Evolutionary conservation across 2,797 vertebrate genomes (phyloP).

Genomic region (Sparus aurata): DNA sequence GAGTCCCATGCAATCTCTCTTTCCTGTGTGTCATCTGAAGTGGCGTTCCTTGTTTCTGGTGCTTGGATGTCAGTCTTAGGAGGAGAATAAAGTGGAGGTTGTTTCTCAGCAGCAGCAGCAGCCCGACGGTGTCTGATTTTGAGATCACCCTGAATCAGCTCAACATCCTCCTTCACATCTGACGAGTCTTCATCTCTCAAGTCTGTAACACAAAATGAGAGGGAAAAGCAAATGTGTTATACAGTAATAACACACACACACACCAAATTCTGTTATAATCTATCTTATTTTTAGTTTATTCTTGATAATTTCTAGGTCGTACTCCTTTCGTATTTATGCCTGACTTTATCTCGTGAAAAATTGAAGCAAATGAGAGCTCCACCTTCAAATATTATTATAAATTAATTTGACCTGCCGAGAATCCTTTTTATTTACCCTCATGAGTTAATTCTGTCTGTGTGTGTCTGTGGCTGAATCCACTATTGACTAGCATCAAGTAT

Average conservation of each 20-base stretch:
- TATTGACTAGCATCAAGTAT: not conserved
- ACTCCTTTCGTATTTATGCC: not conserved
- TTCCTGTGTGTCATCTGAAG: conserved; percentile 10
- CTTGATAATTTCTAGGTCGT: not conserved
- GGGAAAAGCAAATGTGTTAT: not conserved
- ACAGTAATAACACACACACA: not conserved
- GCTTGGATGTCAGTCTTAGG: conserved; percentile 5
- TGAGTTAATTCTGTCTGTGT: not conserved
- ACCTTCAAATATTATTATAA: not conserved
- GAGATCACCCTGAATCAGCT: conserved; percentile 18
- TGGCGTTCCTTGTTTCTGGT: not conserved
- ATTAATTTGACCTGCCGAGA: not conserved
- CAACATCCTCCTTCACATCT: conserved; percentile 23
- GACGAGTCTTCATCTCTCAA: conserved; percentile 44
- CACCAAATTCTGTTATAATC: not conserved
- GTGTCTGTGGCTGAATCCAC: not conserved
- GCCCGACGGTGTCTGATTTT: conserved; percentile 48
- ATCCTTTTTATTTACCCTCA: not conserved
- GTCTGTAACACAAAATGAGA: conserved; percentile 42
- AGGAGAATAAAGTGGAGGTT: not conserved
- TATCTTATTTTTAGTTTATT: not conserved
- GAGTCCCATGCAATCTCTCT: not conserved
- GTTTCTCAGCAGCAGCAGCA: conserved; percentile 23
- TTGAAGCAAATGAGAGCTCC: not conserved
- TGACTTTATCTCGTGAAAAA: not conserved